These are phyloP conservation scores for Latheticus oryzae DNA, from an alignment of 2,888 invertebrate species.

Conservation along the genomic window DNA sequence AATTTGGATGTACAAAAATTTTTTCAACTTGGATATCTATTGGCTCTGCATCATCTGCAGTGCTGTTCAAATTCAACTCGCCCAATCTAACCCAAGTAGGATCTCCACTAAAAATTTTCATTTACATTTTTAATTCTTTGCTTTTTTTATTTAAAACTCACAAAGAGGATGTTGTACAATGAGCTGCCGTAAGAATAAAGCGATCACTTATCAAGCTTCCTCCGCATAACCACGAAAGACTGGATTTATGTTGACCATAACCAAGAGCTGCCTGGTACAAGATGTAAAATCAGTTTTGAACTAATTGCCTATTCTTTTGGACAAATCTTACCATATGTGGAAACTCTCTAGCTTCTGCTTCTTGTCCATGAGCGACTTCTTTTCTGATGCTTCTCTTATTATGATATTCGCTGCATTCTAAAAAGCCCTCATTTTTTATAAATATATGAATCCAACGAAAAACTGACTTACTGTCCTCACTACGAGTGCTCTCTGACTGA, in stretches of 20 bases:
- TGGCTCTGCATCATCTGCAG: constrained; percentile 49
- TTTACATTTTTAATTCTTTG: background rate
- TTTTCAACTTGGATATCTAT: constrained; percentile 59
- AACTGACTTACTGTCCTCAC: constrained; percentile 5
- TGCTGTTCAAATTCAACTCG: constrained; percentile 62
- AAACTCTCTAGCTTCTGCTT: constrained; percentile 3
- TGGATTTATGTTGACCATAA: constrained; percentile 5
- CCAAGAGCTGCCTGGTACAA: constrained; percentile 9
- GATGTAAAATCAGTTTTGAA: background rate
- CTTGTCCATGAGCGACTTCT: background rate
- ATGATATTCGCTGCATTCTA: constrained; percentile 1
- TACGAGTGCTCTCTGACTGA: background rate
- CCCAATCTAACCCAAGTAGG: constrained; percentile 66
- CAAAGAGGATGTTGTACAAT: constrained; percentile 67
- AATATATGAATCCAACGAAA: background rate
- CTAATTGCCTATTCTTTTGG: too few species aligned
- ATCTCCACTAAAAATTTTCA: constrained; percentile 56
- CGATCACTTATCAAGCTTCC: constrained; percentile 74
- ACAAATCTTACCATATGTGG: constrained; percentile 13
- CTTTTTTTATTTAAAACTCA: constrained; percentile 45
- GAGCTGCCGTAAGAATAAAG: constrained; percentile 77
- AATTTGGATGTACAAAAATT: constrained; percentile 64
- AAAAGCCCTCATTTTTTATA: background rate
- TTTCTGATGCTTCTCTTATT: background rate
- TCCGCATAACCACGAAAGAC: constrained; percentile 71